Evolutionary conservation across 2,888 invertebrate genomes (phyloP), one percentile per base, ranked within the genome.

Genomic region (Folsomia manolachei): DNA sequence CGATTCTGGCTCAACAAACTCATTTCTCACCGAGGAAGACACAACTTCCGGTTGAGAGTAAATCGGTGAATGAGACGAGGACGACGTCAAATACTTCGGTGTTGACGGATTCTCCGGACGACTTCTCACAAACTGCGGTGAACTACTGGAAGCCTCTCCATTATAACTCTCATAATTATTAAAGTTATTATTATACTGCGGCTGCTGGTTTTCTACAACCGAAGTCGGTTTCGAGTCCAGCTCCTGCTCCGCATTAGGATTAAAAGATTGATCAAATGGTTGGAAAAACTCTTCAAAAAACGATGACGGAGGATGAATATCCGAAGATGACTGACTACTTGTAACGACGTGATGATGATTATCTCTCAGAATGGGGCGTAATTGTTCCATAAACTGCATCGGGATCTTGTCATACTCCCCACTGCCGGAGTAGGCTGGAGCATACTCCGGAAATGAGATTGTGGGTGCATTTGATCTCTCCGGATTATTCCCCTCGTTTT

Each of bases 261-360:
- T 70, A 67, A 70, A 74, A 25, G 66, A 64, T 52, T 74, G 72
- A 65, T 78, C 78, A 65, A 79, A 79, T 11, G 80, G 79, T 72
- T 76, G 77, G 74, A 80, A 77, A 72, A 80, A 80, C 23, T 79
- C 78, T 51, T 79, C 78, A 72, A 80, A 80, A 71, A 73, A 80
- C 21, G 68, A 72, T n/a, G 72, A 71, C 14, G 79, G 79, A 7
- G 79, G 79, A 64, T 79, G 78, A 53, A 80, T 76, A 27, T 77
- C 77, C 0, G 80, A 77, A 11, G 79, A 78, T 21, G 64, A 60
- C 53, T 27, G 70, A 52, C 67, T 62, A 56, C 69, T 26, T 51
- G 73, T 21, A n/a, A 61, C 18, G 2, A 56, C 14, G 14, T 62
- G 24, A 2, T n/a, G 62, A 4, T 52, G 60, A 25, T 74, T 73